phyloP scores from a whole-genome alignment of 2,113 vertebrate genomes.

The Eptatretus burgeri region DNA sequence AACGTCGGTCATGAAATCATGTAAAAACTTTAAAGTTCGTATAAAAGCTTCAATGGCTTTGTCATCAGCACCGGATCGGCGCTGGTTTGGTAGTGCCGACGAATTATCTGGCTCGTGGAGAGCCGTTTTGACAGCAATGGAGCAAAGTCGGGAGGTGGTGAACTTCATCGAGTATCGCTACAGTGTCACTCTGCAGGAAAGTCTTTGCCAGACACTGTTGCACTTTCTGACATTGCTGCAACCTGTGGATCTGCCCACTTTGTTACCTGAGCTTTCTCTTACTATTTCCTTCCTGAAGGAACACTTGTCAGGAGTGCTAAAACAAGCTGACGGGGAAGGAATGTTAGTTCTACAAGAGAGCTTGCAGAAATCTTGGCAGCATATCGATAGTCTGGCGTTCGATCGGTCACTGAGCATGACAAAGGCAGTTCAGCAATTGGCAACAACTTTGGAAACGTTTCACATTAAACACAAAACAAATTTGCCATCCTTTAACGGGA shows the following conservation, averaged over 20 bases:
- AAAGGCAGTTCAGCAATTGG: no score
- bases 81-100: conserved; percentile 26
- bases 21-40: conserved; percentile 86
- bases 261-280: neutral
- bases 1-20: conserved; percentile 46
- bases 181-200: conserved; percentile 43
- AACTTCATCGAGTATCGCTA: conserved; percentile 84
- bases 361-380: no score
- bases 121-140: conserved; percentile 37
- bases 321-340: no score
- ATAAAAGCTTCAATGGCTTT: conserved; percentile 70
- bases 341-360: no score
- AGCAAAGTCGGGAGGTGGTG: conserved; percentile 45
- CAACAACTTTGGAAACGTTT: no score
- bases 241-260: neutral
- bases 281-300: neutral
- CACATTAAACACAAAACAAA: no score
- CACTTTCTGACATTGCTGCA: conserved; percentile 28
- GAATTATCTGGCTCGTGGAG: conserved; percentile 41
- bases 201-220: conserved; percentile 44
- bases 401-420: no score
- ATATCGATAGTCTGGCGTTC: no score
- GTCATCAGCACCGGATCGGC: conserved; percentile 25
- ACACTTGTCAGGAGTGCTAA: neutral
- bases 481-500: no score